phyloP scores from a whole-genome alignment of 2,888 invertebrate species.

The Erebia epiphron region DNA sequence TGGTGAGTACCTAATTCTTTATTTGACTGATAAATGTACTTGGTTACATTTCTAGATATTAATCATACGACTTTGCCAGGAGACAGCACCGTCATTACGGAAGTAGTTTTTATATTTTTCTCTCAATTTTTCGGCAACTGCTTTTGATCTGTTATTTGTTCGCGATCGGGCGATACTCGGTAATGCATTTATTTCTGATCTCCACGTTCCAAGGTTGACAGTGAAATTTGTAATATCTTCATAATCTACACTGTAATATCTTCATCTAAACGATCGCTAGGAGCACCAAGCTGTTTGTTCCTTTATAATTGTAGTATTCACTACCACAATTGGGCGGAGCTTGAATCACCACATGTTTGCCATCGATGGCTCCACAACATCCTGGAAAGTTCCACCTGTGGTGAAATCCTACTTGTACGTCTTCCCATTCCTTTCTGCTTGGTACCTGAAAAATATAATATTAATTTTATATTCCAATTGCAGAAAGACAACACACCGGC shows the following conservation, averaged over 20 bases:
- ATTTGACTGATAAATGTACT: too few relatives aligned
- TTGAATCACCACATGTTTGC: conserved; percentile 5
- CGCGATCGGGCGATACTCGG: conserved; percentile 7
- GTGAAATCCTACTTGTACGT: conserved; percentile 4
- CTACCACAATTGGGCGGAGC: conserved; percentile 28
- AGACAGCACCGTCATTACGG: too few relatives aligned
- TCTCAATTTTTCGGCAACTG: conserved; percentile 1
- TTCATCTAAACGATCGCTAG: too few relatives aligned
- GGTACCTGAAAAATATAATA: conserved; percentile 4
- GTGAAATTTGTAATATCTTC: background rate
- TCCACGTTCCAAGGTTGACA: conserved; percentile 1
- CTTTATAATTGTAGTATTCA: conserved; percentile 38
- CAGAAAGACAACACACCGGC: background rate
- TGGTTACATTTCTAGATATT: too few relatives aligned
- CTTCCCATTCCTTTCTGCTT: conserved; percentile 5
- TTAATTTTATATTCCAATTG: background rate
- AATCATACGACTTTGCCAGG: too few relatives aligned
- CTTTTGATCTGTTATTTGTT: conserved; percentile 14
- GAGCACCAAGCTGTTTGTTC: too few relatives aligned
- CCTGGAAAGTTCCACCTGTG: conserved; percentile 3
- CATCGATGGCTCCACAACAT: conserved; percentile 7
- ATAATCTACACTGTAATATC: too few relatives aligned
- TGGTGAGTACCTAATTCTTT: too few relatives aligned
- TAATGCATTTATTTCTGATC: background rate
- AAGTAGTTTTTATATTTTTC: too few relatives aligned